Evolutionary conservation across 2,888 invertebrate genomes (phyloP).

Genomic region (Napeogenes sylphis): DNA sequence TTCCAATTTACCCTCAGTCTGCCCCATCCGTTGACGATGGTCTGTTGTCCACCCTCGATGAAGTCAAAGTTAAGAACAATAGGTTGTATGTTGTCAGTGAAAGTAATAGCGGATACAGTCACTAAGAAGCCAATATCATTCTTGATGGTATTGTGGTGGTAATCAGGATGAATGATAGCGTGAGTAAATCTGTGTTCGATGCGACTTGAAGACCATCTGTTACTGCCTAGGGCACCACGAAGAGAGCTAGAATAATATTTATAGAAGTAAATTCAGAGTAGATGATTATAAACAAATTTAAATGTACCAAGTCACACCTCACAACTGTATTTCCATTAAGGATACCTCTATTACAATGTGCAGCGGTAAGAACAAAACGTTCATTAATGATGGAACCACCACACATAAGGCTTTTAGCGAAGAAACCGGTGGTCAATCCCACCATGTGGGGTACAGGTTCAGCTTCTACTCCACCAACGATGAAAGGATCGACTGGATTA

Average conservation of each 20-base stretch:
- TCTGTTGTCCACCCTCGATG: conserved; percentile 31
- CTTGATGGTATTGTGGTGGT: conserved; percentile 39
- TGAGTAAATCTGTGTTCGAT: conserved; percentile 39
- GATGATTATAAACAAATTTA: neutral
- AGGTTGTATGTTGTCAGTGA: conserved; percentile 22
- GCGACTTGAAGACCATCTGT: conserved; percentile 51
- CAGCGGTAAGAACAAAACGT: conserved; percentile 9
- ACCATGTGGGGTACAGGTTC: conserved; percentile 44
- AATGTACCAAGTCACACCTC: neutral
- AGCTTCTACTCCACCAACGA: conserved; percentile 53
- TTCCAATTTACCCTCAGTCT: conserved; percentile 34
- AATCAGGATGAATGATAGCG: conserved; percentile 54
- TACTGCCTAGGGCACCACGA: conserved; percentile 27
- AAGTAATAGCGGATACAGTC: conserved; percentile 25
- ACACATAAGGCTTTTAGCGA: conserved; percentile 6
- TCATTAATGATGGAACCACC: conserved; percentile 18
- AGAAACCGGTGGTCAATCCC: conserved; percentile 7
- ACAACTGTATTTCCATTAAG: neutral
- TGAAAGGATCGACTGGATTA: conserved; percentile 43
- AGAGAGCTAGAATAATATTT: neutral
- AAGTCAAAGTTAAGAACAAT: conserved; percentile 31
- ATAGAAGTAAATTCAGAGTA: neutral
- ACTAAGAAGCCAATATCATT: conserved; percentile 42
- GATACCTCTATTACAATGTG: neutral
- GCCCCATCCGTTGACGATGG: conserved; percentile 43